These are phyloP conservation scores for Eptatretus atami DNA, from an alignment of 2,797 vertebrate species.

Conservation along the genomic window DNA sequence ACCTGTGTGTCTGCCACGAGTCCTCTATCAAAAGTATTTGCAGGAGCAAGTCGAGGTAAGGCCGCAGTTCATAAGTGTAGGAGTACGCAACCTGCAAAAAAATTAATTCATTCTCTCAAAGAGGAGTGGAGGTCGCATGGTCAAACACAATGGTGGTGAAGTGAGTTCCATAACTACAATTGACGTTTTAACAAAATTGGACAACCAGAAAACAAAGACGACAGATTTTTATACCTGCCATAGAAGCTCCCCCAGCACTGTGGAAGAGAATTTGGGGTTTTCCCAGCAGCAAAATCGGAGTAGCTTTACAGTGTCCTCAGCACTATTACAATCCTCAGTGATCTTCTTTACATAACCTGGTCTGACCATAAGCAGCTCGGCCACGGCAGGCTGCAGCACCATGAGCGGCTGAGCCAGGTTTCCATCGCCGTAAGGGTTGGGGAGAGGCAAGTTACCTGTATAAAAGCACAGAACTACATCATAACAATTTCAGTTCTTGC, in stretches of 20 bases:
- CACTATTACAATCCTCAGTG: slow-evolving; percentile 96
- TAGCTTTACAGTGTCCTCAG: slow-evolving; percentile 84
- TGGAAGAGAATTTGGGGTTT: slow-evolving; percentile 95
- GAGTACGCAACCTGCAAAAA: slow-evolving; percentile 63
- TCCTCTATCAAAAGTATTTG: slow-evolving; percentile 94
- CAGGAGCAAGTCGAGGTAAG: slow-evolving; percentile 86
- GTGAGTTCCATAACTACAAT: too few relatives aligned
- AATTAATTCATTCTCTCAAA: too few relatives aligned
- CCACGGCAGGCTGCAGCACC: slow-evolving; percentile 82
- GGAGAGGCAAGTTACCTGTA: slow-evolving; percentile 79
- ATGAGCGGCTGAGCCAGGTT: slow-evolving; percentile 82
- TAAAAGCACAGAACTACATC: slow-evolving; percentile 2
- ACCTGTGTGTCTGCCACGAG: slow-evolving; percentile 99
- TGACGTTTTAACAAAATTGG: too few relatives aligned
- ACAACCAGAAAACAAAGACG: too few relatives aligned
- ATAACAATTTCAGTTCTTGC: not conserved
- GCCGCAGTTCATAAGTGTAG: slow-evolving; percentile 87
- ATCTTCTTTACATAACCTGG: slow-evolving; percentile 99
- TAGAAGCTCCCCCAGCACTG: slow-evolving; percentile 86
- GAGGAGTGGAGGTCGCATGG: too few relatives aligned
- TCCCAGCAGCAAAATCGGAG: slow-evolving; percentile 99
- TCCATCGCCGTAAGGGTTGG: slow-evolving; percentile 80
- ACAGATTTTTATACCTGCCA: slow-evolving; percentile 44
- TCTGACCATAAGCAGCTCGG: slow-evolving; percentile 86
- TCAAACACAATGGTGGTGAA: too few relatives aligned